phyloP scores from a whole-genome alignment of 2,888 invertebrate genomes.

The Luffia ferchaultella region DNA sequence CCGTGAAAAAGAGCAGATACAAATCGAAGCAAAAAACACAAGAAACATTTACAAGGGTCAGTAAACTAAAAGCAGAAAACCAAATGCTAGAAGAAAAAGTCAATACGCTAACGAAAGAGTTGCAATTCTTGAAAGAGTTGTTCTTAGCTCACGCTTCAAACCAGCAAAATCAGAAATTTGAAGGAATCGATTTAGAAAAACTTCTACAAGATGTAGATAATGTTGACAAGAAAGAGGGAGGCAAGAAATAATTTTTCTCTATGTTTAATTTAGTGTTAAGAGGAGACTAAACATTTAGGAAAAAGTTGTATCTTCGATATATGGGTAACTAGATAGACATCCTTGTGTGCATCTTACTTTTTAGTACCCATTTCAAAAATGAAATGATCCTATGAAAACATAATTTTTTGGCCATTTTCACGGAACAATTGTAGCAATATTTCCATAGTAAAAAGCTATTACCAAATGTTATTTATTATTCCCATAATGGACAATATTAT shows the following conservation, averaged over 20 bases:
- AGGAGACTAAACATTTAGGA: too few species aligned
- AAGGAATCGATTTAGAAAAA: slow-evolving; percentile 64
- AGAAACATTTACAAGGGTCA: slow-evolving; percentile 78
- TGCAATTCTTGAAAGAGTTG: slow-evolving; percentile 81
- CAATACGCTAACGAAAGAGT: slow-evolving; percentile 80
- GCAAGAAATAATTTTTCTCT: neutral
- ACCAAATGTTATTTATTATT: too few species aligned
- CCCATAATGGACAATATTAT: too few species aligned
- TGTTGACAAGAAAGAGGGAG: slow-evolving; percentile 25
- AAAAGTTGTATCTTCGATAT: too few species aligned
- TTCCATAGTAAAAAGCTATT: too few species aligned
- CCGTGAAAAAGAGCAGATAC: slow-evolving; percentile 82
- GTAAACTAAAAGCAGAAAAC: slow-evolving; percentile 79
- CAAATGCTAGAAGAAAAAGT: slow-evolving; percentile 83
- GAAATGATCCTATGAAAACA: too few species aligned
- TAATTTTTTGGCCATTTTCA: too few species aligned
- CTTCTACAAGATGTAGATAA: slow-evolving; percentile 61
- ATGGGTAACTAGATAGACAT: too few species aligned
- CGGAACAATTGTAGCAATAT: too few species aligned
- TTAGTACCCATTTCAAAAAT: too few species aligned
- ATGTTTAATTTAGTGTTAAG: too few species aligned
- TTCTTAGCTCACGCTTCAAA: slow-evolving; percentile 82
- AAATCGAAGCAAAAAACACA: slow-evolving; percentile 81
- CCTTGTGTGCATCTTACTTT: too few species aligned
- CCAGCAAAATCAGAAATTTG: slow-evolving; percentile 58